Conservation (phyloP, 2,797 vertebrate species). For the Pteronotus mesoamericanus region DNA sequence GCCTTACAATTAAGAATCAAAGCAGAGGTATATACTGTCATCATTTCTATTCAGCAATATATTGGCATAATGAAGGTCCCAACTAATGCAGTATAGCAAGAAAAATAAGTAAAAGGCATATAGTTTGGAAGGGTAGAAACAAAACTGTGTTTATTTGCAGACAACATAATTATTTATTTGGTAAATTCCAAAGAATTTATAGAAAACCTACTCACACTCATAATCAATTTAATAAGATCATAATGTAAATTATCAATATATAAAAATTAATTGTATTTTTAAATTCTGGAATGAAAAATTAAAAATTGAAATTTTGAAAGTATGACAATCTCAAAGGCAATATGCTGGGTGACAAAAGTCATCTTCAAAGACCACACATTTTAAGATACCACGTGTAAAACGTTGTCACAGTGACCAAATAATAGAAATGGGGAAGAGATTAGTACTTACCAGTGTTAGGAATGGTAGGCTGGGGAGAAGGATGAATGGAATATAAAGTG, state of each 20-base stretch:
- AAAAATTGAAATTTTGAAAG: background rate
- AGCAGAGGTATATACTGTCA: background rate
- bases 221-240: background rate
- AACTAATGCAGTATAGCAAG: background rate
- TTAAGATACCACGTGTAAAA: background rate
- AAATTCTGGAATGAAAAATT: background rate
- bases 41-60: background rate
- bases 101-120: background rate
- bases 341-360: background rate
- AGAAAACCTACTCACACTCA: background rate
- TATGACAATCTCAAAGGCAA: background rate
- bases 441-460: background rate
- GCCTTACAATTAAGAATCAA: background rate
- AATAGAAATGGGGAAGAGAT: background rate
- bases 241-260: background rate
- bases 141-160: background rate
- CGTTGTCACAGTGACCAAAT: background rate
- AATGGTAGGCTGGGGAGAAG: background rate
- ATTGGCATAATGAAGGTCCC: background rate
- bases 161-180: background rate
- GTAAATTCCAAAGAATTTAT: background rate
- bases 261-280: background rate
- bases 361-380: background rate
- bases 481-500: rapidly evolving
- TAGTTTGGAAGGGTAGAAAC: background rate